phyloP scores from a whole-genome alignment of 2,113 vertebrate species.

The Haplochromis burtoni region DNA sequence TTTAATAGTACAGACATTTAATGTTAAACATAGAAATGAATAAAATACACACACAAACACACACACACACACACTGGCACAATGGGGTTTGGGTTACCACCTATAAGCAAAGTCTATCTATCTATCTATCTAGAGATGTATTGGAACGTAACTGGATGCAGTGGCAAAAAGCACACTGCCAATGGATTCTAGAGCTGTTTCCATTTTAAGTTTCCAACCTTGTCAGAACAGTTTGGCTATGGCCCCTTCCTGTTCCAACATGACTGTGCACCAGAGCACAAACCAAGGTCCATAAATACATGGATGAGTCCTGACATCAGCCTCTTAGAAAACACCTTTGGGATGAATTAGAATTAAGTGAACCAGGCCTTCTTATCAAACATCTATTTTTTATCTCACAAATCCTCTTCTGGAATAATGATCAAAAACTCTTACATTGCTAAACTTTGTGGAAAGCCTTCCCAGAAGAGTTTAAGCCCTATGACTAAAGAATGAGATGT shows the following conservation, averaged over 20 bases:
- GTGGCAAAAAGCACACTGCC: too few relatives aligned
- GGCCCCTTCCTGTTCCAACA: background rate
- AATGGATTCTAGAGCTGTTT: background rate
- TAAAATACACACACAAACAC: background rate
- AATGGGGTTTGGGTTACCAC: background rate
- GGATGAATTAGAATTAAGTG: background rate
- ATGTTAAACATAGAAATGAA: background rate
- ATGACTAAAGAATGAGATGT: background rate
- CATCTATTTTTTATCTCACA: accelerated
- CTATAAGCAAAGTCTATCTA: background rate
- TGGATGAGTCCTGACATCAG: background rate
- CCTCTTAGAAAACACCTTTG: background rate
- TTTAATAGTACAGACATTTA: background rate
- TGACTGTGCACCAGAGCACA: background rate
- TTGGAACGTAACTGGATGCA: too few relatives aligned
- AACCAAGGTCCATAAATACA: background rate
- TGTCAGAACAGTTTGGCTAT: accelerated
- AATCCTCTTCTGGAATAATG: background rate
- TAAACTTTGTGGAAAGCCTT: background rate
- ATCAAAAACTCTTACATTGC: background rate
- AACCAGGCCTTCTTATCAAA: background rate
- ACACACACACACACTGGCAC: background rate
- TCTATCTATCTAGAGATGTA: background rate
- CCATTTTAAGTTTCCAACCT: background rate
- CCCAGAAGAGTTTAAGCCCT: background rate